These are phyloP conservation scores for Fregata magnificens DNA, from an alignment of 2,113 vertebrate species.

Conservation along the genomic window DNA sequence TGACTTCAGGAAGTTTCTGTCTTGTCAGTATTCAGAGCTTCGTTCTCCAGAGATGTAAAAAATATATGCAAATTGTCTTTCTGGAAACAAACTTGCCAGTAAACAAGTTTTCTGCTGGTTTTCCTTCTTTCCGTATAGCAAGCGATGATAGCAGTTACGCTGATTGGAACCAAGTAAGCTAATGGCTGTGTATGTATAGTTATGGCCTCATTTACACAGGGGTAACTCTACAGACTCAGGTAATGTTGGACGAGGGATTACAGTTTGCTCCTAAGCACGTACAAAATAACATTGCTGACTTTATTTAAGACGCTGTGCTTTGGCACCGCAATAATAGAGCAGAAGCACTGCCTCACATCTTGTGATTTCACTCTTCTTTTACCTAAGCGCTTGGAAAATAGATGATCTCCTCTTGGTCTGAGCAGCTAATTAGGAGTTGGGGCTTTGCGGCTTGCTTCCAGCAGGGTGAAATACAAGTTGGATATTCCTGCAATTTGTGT, in stretches of 20 bases:
- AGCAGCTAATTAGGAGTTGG: not conserved
- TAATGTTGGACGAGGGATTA: not conserved
- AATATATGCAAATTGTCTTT: not conserved
- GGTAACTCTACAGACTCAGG: not conserved
- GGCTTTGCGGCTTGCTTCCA: not conserved
- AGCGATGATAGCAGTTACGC: not conserved
- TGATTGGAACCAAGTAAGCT: not conserved
- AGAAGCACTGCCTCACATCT: not conserved
- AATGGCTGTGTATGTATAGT: not conserved
- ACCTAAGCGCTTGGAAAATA: not conserved
- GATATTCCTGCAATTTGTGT: not conserved
- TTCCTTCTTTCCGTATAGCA: not conserved
- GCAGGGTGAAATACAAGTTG: not conserved
- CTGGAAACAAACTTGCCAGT: not conserved
- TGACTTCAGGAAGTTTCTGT: not conserved
- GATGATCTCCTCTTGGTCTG: not conserved
- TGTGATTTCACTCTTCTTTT: not conserved
- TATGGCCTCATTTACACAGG: not conserved
- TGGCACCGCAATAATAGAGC: not conserved
- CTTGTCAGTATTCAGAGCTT: not conserved
- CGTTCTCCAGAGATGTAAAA: not conserved
- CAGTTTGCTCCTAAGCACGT: not conserved
- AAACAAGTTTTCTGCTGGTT: not conserved
- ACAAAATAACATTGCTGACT: not conserved
- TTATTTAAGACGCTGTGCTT: not conserved